phyloP scores from a whole-genome alignment of 2,888 invertebrate genomes.

The Drosophila paracracens region DNA sequence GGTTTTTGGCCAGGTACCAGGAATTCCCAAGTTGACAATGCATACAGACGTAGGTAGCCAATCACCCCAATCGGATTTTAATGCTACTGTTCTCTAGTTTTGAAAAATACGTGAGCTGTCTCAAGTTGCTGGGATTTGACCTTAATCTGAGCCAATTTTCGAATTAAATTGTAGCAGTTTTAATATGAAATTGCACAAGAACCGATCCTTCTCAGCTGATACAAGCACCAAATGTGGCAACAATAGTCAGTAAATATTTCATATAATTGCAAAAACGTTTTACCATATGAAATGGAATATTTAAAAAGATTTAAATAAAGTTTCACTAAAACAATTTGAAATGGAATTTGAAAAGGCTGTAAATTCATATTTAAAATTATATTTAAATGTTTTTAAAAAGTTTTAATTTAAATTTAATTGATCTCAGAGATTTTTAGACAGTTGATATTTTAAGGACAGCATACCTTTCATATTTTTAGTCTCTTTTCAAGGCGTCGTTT shows the following conservation, averaged over 20 bases:
- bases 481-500: not conserved
- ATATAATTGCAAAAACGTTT: not conserved
- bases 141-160: slow-evolving; percentile 24
- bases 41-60: slow-evolving; percentile 23
- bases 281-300: not conserved
- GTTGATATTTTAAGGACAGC: not conserved
- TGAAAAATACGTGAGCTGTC: slow-evolving; percentile 49
- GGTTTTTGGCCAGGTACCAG: not conserved
- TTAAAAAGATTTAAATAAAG: not conserved
- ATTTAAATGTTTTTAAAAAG: not conserved
- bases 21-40: slow-evolving; percentile 13
- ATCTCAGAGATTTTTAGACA: not conserved
- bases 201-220: slow-evolving; percentile 10
- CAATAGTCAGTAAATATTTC: slow-evolving; percentile 3
- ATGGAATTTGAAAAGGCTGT: not conserved
- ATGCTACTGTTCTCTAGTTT: slow-evolving; percentile 11
- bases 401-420: not conserved
- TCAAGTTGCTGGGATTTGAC: slow-evolving; percentile 16
- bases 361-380: too few relatives aligned
- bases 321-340: not conserved
- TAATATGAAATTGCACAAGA: slow-evolving; percentile 12
- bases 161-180: slow-evolving; percentile 7
- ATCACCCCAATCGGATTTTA: slow-evolving; percentile 8
- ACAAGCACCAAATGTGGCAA: slow-evolving; percentile 17
- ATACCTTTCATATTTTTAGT: not conserved